Evolutionary conservation across 1,140 invertebrate species (phyloP), one percentile per base, ranked within the genome.

Genomic region (Drosophila biarmipes): DNA sequence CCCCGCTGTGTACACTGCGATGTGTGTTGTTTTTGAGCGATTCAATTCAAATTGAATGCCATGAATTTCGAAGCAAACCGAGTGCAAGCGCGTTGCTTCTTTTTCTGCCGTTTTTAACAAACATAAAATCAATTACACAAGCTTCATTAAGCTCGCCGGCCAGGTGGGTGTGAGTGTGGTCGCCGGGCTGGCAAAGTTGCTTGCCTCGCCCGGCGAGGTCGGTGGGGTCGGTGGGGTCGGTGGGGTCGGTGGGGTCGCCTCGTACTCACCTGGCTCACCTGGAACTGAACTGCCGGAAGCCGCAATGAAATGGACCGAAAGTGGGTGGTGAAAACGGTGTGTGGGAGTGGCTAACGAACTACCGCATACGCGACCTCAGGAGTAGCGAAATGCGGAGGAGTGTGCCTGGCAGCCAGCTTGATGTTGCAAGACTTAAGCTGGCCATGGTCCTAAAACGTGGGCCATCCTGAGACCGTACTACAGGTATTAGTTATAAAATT

Each of bases 41-140:
- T 85, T 86, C 81, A 80, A 85, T 86, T 85, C 67, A 80, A 77
- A 85, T 85, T 80, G 77, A 85, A 86, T 80, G 81, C 77, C 78
- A 78, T 81, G 81, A 71, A 86, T 86, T 80, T 85, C 69, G 78
- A 38, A 69, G 62, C 67, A 58, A 85, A 78, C 84, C 78, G 78
- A 86, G 62, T 75, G 74, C 72, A 62, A 48, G 74, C 59, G 55
- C 38, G 76, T 79, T 79, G 79, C 78, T 86, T 86, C 78, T 87
- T 86, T 87, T 86, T 86, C 78, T 86, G 82, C 82, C 82, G 82
- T 86, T 86, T 86, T 86, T 87, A 86, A 81, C 82, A 86, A 86
- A 86, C 82, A 86, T 78, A 87, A 86, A 86, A 86, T 86, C 82
- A 86, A 86, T 86, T 86, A 86, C 82, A 86, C 78, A 86, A 87